Evolutionary conservation across 2,797 vertebrate species (phyloP).

Genomic region (Huso huso): DNA sequence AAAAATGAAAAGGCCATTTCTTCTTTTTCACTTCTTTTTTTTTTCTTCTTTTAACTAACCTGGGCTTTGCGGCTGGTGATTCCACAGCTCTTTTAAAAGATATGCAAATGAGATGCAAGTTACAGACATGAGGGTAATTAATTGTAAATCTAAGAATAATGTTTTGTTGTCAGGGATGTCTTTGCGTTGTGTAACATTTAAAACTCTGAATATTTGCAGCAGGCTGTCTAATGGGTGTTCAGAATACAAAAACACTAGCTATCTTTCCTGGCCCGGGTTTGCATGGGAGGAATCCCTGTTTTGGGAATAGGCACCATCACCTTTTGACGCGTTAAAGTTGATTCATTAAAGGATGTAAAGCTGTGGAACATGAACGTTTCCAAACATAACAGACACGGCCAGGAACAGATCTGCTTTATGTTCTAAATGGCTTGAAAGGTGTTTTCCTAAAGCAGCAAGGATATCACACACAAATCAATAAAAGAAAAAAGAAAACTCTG

Average conservation of each 20-base stretch:
- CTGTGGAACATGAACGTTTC: too few species aligned
- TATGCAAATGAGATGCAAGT: slow-evolving; percentile 95
- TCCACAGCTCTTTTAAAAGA: slow-evolving; percentile 85
- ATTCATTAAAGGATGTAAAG: background rate
- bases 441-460: too few species aligned
- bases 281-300: background rate
- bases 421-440: too few species aligned
- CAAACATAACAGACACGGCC: too few species aligned
- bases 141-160: slow-evolving; percentile 76
- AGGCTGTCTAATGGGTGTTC: slow-evolving; percentile 74
- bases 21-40: slow-evolving; percentile 2
- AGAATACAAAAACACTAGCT: slow-evolving; percentile 58
- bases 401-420: too few species aligned
- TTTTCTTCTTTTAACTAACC: slow-evolving; percentile 59
- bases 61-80: slow-evolving; percentile 57
- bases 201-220: slow-evolving; percentile 79
- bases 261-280: background rate
- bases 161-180: slow-evolving; percentile 93
- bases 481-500: too few species aligned
- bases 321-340: background rate
- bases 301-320: background rate
- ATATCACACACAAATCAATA: too few species aligned
- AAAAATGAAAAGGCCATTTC: background rate
- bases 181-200: slow-evolving; percentile 85
- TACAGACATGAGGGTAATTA: slow-evolving; percentile 95